phyloP scores from a whole-genome alignment of 2,113 vertebrate species.

The Cercopithecus mona region DNA sequence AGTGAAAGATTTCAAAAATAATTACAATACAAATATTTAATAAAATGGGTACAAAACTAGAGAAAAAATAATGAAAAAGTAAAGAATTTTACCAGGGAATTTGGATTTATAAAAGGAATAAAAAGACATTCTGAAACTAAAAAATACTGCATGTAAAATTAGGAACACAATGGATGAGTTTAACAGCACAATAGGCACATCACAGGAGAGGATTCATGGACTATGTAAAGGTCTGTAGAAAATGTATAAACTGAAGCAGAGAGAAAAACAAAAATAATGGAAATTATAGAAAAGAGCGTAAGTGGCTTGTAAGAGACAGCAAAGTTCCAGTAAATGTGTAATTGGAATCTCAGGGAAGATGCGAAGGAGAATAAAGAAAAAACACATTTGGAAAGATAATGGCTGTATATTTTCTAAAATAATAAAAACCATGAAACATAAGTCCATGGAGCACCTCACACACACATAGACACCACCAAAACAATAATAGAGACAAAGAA shows the following conservation, averaged over 20 bases:
- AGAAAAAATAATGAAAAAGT: neutral
- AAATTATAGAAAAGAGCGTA: neutral
- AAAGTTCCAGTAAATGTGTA: neutral
- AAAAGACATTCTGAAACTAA: neutral
- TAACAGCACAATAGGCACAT: neutral
- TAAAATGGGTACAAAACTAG: neutral
- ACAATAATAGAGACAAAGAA: neutral
- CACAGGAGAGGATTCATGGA: neutral
- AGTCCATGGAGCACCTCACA: neutral
- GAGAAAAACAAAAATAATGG: neutral
- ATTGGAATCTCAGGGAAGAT: neutral
- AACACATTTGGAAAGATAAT: neutral
- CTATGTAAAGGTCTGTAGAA: neutral
- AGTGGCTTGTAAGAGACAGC: neutral
- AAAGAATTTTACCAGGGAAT: neutral
- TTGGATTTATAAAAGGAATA: neutral
- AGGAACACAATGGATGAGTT: neutral
- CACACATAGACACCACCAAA: neutral
- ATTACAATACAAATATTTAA: neutral
- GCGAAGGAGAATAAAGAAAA: neutral
- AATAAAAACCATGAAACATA: neutral
- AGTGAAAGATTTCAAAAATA: neutral
- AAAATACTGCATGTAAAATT: neutral
- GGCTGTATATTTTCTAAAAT: neutral
- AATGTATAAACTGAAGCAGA: neutral